Evolutionary conservation across 2,113 vertebrate species (phyloP).

Genomic region (Puma concolor): DNA sequence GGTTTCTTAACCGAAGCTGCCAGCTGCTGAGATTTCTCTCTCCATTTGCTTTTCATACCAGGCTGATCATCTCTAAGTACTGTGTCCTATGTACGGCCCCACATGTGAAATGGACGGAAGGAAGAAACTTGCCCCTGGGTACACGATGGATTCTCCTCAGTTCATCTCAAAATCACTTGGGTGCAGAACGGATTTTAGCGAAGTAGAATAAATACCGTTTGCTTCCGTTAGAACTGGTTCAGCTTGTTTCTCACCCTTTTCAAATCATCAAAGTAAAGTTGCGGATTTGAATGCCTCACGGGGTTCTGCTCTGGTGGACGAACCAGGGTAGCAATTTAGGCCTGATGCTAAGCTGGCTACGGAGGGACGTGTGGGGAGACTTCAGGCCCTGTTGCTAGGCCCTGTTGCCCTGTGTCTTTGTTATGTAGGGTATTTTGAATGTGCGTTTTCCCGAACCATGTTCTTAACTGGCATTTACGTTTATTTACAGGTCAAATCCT

Average conservation of each 20-base stretch:
- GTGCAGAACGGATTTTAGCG: neutral
- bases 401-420: too few relatives aligned
- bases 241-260: neutral
- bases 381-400: neutral
- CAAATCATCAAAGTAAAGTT: neutral
- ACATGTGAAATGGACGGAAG: neutral
- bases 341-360: neutral
- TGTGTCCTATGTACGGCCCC: neutral
- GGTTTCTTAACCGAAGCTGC: neutral
- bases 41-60: neutral
- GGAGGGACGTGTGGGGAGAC: neutral
- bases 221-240: neutral
- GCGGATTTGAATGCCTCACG: neutral
- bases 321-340: neutral
- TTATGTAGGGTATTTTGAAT: slow-evolving; percentile 16
- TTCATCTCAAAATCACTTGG: neutral
- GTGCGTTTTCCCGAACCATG: neutral
- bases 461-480: neutral
- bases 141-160: neutral
- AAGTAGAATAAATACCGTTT: neutral
- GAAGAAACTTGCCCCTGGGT: neutral
- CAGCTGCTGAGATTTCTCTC: neutral
- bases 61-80: neutral
- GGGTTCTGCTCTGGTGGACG: neutral
- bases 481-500: slow-evolving; percentile 21